phyloP scores from a whole-genome alignment of 2,113 vertebrate genomes.

The Catharus bicknelli region DNA sequence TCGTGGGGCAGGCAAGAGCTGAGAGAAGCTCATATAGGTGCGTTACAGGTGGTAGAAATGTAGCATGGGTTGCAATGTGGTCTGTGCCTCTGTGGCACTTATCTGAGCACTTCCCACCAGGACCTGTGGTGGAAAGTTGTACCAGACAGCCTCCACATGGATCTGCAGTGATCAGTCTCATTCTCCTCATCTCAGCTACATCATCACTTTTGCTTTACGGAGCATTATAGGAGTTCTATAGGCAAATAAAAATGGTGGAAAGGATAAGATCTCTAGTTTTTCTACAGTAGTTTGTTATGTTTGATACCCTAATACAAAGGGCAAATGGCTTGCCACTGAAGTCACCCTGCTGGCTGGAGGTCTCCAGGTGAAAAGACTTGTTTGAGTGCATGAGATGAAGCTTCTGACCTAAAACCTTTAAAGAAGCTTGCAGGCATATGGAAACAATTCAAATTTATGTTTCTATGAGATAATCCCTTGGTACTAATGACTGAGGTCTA shows the following conservation, averaged over 20 bases:
- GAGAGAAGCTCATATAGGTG: not conserved
- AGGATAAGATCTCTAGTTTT: not conserved
- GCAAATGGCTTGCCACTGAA: not conserved
- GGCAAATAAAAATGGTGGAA: not conserved
- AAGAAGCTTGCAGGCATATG: not conserved
- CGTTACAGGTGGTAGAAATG: not conserved
- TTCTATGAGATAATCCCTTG: not conserved
- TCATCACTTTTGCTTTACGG: not conserved
- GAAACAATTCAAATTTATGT: not conserved
- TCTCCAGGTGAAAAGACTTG: not conserved
- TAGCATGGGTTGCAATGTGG: not conserved
- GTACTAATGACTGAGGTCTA: not conserved
- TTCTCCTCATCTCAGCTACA: not conserved
- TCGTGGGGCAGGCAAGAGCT: not conserved
- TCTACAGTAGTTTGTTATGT: not conserved
- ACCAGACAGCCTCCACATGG: accelerated
- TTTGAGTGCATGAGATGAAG: not conserved
- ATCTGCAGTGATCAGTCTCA: not conserved
- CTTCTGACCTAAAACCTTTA: not conserved
- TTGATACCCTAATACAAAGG: not conserved
- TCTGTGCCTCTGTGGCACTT: accelerated
- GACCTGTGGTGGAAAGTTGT: not conserved
- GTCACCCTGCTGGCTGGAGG: not conserved
- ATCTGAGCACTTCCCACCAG: not conserved
- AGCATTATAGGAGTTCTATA: not conserved